Base-by-base conservation (phyloP, 2,888 invertebrate genomes). In the Beris morrisii region DNA sequence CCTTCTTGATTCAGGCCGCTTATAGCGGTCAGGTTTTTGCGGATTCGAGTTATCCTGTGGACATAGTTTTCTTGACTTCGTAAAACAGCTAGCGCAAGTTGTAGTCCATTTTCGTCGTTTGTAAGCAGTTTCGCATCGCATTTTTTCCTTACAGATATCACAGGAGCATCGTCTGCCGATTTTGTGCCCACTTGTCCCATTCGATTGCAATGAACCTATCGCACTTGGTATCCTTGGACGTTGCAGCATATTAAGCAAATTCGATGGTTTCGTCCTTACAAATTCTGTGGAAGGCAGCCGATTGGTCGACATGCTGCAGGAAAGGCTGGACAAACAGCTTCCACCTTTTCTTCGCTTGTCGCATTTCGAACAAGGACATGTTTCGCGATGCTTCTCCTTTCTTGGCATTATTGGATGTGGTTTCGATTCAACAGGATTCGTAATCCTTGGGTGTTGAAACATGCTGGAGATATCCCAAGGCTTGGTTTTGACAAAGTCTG, bases 351-450 rank as follows among this genome's bases (percentile, higher is more conserved):
- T 4, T 52, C 22, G n/a, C 7, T 52, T 15, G 7, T n/a, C 22
- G 22, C 28, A 52, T 22, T 22, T 11, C 5, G n/a, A 4, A 52
- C 52, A 52, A 52, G 52, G 52, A 52, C 52, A 52, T 52, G n/a
- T 52, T 5, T n/a, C 11, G 7, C 32, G 32, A 7, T 32, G 32
- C 5, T 32, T 32, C 7, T 7, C 4, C 4, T 7, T 32, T 32
- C 32, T 32, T 32, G 32, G 32, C 32, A 7, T 32, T 7, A 32
- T 32, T 32, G 32, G 4, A 5, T 32, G 32, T 32, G 32, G 32
- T 11, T 15, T 15, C 52, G 5, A 22, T 15, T 52, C 52, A 22
- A 11, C 7, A 15, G 15, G 52, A 22, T 11, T 11, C 13, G 28
- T 13, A 52, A 52, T 52, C 15, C 52, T 13, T 5, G 52, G 52